These are phyloP conservation scores for Melanostoma mellinum DNA, from an alignment of 2,888 invertebrate species.

Conservation along the genomic window DNA sequence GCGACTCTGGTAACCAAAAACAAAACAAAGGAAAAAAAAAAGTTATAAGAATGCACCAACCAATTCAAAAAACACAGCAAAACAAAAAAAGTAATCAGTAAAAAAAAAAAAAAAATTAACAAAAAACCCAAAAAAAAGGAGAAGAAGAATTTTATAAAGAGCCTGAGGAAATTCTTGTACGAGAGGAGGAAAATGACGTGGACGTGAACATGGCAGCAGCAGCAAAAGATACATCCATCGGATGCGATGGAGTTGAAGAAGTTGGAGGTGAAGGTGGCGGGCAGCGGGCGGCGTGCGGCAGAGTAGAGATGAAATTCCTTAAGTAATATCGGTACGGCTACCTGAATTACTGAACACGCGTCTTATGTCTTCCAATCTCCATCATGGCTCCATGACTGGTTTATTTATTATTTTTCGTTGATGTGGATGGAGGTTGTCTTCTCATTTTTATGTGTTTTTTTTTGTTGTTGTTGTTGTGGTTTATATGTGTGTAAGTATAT, in stretches of 20 bases:
- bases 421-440: conserved; percentile 58
- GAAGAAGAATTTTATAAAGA: conserved; percentile 37
- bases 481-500: conserved; percentile 5
- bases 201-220: conserved; percentile 57
- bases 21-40: conserved; percentile 25
- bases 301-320: conserved; percentile 74
- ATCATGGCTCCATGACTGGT: conserved; percentile 72
- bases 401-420: conserved; percentile 69
- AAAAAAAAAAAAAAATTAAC: conserved; percentile 8
- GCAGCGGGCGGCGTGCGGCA: conserved; percentile 22
- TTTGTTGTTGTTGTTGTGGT: conserved; percentile 18
- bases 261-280: conserved; percentile 12
- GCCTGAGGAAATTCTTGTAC: conserved; percentile 42
- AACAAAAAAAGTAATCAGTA: conserved; percentile 11
- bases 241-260: conserved; percentile 42
- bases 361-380: conserved; percentile 76
- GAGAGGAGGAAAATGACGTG: conserved; percentile 61
- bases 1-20: conserved; percentile 15
- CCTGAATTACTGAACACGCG: conserved; percentile 79
- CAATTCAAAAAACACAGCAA: conserved; percentile 31
- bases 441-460: conserved; percentile 20
- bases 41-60: conserved; percentile 40
- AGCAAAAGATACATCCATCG: conserved; percentile 61
- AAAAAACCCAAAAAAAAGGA: conserved; percentile 25
- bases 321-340: conserved; percentile 76